phyloP scores from a whole-genome alignment of 2,888 invertebrate genomes.

The Phorcus lineatus region DNA sequence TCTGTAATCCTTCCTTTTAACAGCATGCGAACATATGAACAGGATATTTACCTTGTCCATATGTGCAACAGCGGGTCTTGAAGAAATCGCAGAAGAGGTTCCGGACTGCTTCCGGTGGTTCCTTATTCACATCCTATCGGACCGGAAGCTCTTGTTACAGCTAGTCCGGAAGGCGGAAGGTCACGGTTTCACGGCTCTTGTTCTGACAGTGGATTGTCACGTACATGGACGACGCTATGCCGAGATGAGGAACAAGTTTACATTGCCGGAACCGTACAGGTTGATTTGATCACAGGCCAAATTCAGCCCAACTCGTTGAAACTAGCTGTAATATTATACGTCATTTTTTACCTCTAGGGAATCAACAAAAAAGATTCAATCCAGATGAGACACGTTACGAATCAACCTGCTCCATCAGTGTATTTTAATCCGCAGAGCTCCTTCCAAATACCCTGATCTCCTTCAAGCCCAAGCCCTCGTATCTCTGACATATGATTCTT shows the following conservation, averaged over 20 bases:
- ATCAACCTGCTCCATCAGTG: too few relatives aligned
- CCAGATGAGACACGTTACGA: too few relatives aligned
- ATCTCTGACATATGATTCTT: too few relatives aligned
- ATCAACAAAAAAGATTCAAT: too few relatives aligned
- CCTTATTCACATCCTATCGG: conserved; percentile 89
- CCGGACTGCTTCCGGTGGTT: conserved; percentile 86
- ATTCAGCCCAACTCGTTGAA: too few relatives aligned
- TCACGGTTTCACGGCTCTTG: conserved; percentile 89
- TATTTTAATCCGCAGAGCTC: too few relatives aligned
- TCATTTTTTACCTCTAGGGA: too few relatives aligned
- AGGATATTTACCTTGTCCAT: conserved; percentile 90
- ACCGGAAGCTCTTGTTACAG: conserved; percentile 71
- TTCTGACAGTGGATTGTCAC: conserved; percentile 92
- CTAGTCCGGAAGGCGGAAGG: conserved; percentile 87
- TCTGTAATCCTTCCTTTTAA: neutral
- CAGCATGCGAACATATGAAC: conserved; percentile 86
- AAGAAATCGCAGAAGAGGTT: conserved; percentile 86
- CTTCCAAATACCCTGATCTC: too few relatives aligned
- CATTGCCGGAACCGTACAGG: conserved; percentile 87
- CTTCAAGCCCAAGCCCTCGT: too few relatives aligned
- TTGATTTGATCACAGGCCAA: too few relatives aligned
- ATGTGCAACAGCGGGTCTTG: conserved; percentile 89
- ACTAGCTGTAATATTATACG: too few relatives aligned
- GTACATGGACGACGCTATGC: conserved; percentile 85
- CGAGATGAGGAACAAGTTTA: conserved; percentile 89